A percentile compares a stretch with the other conserved stretches of the same genome.
Evolutionary conservation across 1,140 invertebrate species (phyloP).

Genomic region (Pseudachorutes palmiensis): DNA sequence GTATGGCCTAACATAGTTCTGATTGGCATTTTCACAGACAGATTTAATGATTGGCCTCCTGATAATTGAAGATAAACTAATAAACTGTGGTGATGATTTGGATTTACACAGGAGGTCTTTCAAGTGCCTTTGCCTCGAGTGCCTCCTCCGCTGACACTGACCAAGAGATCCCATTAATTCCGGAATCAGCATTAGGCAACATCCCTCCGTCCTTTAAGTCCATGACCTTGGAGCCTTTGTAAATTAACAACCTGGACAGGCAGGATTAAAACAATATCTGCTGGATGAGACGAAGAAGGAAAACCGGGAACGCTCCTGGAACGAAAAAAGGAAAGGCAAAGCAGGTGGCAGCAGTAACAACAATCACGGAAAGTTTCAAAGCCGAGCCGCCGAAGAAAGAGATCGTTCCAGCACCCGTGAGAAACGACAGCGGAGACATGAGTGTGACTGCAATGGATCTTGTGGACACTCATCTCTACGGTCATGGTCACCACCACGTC

Average conservation of each 20-base stretch:
- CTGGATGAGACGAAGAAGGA: not conserved
- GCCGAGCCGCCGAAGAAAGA: not conserved
- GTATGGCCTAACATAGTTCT: not conserved
- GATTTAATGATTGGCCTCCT: not conserved
- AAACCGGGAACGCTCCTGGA: not conserved
- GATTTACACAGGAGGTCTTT: not conserved
- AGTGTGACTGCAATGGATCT: constrained; percentile 33
- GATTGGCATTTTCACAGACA: not conserved
- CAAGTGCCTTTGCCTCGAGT: not conserved
- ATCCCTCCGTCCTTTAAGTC: too few species aligned
- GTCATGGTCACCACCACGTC: constrained; percentile 10
- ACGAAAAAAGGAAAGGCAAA: constrained; percentile 7
- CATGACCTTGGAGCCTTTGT: not conserved
- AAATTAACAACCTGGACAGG: too few species aligned
- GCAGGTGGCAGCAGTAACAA: too few species aligned
- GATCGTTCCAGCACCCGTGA: not conserved
- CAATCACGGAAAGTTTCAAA: not conserved
- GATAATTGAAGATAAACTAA: not conserved
- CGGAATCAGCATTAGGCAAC: too few species aligned
- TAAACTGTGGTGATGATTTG: not conserved
- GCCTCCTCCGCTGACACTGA: not conserved
- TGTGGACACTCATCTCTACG: constrained; percentile 15
- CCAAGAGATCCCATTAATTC: not conserved
- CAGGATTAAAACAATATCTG: too few species aligned
- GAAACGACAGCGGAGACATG: constrained; percentile 11